Evolutionary conservation across 2,888 invertebrate genomes (phyloP), one percentile per base, ranked within the genome.

Genomic region (Horisme vitalbata): DNA sequence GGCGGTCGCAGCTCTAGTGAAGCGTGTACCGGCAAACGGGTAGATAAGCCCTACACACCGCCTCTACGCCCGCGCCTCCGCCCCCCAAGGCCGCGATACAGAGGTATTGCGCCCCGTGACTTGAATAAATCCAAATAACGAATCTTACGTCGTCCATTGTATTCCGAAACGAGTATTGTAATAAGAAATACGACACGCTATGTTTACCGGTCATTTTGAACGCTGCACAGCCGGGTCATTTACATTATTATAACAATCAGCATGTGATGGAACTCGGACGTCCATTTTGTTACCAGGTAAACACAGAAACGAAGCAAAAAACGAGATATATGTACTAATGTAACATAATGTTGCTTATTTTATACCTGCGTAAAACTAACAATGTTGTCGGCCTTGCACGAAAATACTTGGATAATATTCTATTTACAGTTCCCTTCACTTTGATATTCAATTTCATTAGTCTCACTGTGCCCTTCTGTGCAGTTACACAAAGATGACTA

Each of bases 81-180:
- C 46, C 45, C 54, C 60, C 63, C 81, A 86, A 86, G 86, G 86
- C 74, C 83, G 63, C 61, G 58, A 65, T 72, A 74, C 76, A 78
- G 75, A 79, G 74, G 76, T 75, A 73, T 63, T 62, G 59, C 63
- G 71, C 70, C 79, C 49, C 82, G 79, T 84, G 82, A 83, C 78
- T 82, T 64, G 82, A 75, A 81, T 83, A 68, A 71, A 70, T 71
- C 68, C 71, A 69, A 73, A 74, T 67, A 63, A 57, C 61, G 57
- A 66, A 61, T 59, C 67, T 43, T 52, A 70, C 65, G 68, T 62
- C 61, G 51, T 49, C 74, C 63, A 82, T 82, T 84, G 83, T 81
- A 61, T 77, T 77, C 73, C 65, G 59, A 74, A 76, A 72, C 61
- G 54, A 69, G 70, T 68, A 74, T 69, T 69, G 57, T 68, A 68